phyloP scores from a whole-genome alignment of 2,888 invertebrate genomes.

The Pristionchus entomophagus region DNA sequence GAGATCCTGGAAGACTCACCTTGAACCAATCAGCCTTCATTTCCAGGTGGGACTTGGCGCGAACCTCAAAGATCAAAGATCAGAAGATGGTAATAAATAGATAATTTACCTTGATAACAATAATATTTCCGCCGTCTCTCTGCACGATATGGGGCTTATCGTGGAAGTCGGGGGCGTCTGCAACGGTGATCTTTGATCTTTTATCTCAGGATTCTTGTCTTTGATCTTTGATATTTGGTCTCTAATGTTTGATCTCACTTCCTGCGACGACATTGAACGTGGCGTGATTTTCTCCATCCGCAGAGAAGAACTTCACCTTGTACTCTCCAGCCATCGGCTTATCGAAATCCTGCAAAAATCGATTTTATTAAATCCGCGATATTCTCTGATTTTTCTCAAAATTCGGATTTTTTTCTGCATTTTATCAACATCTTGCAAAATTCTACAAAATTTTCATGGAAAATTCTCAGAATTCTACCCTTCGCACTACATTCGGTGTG shows the following conservation, averaged over 20 bases:
- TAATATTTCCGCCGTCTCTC: constrained; percentile 74
- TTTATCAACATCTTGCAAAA: no score
- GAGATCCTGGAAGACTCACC: constrained; percentile 53
- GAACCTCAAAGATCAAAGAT: constrained; percentile 53
- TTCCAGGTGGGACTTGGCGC: constrained; percentile 75
- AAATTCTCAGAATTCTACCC: not conserved
- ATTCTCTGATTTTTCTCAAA: no score
- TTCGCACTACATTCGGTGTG: not conserved
- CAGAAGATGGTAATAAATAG: not conserved
- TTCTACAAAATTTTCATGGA: not conserved
- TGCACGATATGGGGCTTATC: constrained; percentile 76
- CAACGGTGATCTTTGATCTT: constrained; percentile 33
- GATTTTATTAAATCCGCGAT: not conserved
- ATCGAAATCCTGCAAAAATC: constrained; percentile 72
- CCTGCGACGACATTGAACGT: constrained; percentile 75
- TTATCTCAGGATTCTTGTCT: no score
- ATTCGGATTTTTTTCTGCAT: no score
- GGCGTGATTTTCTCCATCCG: constrained; percentile 72
- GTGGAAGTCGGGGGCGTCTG: constrained; percentile 76
- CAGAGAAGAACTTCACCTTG: constrained; percentile 71
- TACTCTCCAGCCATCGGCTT: constrained; percentile 75
- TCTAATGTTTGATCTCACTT: constrained; percentile 63
- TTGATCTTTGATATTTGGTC: constrained; percentile 48
- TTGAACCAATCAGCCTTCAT: constrained; percentile 75
- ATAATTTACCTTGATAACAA: constrained; percentile 68